Percentiles rank a stretch among this genome's conserved stretches.
phyloP scores from a whole-genome alignment of 2,797 vertebrate genomes.

The Cirrhinus mrigala region DNA sequence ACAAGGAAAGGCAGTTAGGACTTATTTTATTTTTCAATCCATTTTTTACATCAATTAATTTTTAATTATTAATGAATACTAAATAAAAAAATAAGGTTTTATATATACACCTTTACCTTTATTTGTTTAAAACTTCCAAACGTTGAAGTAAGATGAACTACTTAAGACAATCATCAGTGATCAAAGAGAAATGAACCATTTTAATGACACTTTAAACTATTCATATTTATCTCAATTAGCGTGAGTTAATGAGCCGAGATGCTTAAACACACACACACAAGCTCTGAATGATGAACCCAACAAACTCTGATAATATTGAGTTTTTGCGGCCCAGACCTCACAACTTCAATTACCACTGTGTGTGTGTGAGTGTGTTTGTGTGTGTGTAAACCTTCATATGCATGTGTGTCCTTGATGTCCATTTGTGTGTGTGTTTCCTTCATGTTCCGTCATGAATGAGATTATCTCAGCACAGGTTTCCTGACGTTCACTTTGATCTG shows the following conservation, averaged over 20 bases:
- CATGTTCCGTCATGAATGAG: constrained; percentile 39
- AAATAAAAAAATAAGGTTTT: not conserved
- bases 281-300: constrained; percentile 10
- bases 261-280: not conserved
- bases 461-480: constrained; percentile 51
- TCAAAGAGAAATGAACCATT: not conserved
- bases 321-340: not conserved
- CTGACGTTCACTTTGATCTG: constrained; percentile 57
- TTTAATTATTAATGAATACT: not conserved
- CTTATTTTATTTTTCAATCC: not conserved
- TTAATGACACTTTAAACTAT: constrained; percentile 21
- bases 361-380: not conserved
- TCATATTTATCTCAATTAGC: constrained; percentile 29
- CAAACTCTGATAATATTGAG: not conserved
- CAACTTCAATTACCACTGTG: not conserved
- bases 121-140: not conserved
- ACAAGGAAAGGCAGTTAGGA: not conserved
- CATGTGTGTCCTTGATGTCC: not conserved
- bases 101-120: not conserved
- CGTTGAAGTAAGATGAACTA: not conserved
- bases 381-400: not conserved
- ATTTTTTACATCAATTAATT: not conserved
- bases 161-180: not conserved
- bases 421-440: constrained; percentile 16
- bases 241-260: constrained; percentile 20